Percentiles rank a stretch among this genome's conserved stretches.
These are phyloP conservation scores for Drosophila yooni DNA, from an alignment of 2,888 invertebrate genomes.

Conservation along the genomic window DNA sequence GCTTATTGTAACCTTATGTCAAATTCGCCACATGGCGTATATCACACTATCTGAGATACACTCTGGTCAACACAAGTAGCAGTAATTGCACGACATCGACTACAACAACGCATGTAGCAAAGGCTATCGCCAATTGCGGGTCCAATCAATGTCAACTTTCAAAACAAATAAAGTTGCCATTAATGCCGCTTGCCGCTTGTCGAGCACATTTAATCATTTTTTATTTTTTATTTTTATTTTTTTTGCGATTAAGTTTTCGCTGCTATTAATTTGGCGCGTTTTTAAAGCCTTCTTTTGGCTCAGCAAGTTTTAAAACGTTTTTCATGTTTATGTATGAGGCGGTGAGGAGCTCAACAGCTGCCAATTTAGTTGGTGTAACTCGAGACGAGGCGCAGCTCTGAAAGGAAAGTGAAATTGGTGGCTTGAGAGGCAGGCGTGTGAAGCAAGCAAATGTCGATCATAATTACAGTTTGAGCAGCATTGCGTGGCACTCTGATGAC, in stretches of 20 bases:
- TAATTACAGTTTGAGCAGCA: conserved; percentile 45
- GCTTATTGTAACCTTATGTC: neutral
- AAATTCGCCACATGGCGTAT: neutral
- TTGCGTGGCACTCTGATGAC: conserved; percentile 18
- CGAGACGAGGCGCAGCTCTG: conserved; percentile 49
- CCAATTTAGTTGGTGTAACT: conserved; percentile 60
- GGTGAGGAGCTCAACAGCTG: conserved; percentile 41
- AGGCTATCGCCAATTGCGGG: conserved; percentile 68
- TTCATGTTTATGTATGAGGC: conserved; percentile 74
- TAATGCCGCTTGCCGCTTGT: conserved; percentile 55
- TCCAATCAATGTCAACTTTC: conserved; percentile 81
- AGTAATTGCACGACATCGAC: conserved; percentile 10
- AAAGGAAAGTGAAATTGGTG: conserved; percentile 74
- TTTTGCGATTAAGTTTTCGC: conserved; percentile 15
- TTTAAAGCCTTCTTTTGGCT: conserved; percentile 67
- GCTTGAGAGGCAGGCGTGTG: conserved; percentile 61
- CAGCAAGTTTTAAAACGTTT: conserved; percentile 59
- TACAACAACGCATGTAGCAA: conserved; percentile 5
- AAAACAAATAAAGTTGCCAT: conserved; percentile 77
- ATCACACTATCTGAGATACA: neutral
- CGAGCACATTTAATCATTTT: conserved; percentile 48
- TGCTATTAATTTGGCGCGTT: conserved; percentile 56
- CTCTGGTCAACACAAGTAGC: conserved; percentile 5
- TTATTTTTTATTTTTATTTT: conserved; percentile 21
- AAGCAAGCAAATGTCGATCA: conserved; percentile 26